Percentiles rank a stretch among this genome's conserved stretches.
Conservation (phyloP, 2,797 vertebrate genomes). For the Bradypodion pumilum region DNA sequence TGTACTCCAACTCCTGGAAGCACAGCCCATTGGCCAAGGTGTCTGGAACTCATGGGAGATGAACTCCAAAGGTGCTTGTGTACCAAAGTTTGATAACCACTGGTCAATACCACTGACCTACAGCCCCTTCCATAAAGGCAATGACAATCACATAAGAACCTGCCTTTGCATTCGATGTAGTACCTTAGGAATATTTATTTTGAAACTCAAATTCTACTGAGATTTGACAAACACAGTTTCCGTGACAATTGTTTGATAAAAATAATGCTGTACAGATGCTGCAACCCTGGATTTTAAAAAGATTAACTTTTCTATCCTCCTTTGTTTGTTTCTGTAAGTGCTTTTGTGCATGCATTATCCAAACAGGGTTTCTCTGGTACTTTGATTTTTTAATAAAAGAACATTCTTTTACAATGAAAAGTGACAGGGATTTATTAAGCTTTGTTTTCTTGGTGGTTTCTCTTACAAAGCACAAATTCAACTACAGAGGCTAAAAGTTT, state of each 20-base stretch:
- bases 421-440: neutral
- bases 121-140: neutral
- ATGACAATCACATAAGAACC: neutral
- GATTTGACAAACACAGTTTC: conserved; percentile 5
- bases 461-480: conserved; percentile 33
- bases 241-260: conserved; percentile 12
- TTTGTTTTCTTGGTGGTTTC: conserved; percentile 40
- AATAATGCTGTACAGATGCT: neutral
- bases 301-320: neutral
- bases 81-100: too few relatives aligned
- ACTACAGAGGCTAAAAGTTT: conserved; percentile 4
- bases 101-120: neutral
- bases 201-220: conserved; percentile 5
- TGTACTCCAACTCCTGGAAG: too few relatives aligned
- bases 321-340: too few relatives aligned
- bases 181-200: neutral
- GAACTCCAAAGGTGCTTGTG: too few relatives aligned
- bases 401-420: conserved; percentile 13
- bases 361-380: neutral
- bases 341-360: too few relatives aligned
- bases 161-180: neutral
- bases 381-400: conserved; percentile 25
- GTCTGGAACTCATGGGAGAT: too few relatives aligned
- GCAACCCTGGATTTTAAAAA: conserved; percentile 1
- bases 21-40: too few relatives aligned